Evolutionary conservation across 2,888 invertebrate genomes (phyloP).

Genomic region (Stenolophus ochropezus): DNA sequence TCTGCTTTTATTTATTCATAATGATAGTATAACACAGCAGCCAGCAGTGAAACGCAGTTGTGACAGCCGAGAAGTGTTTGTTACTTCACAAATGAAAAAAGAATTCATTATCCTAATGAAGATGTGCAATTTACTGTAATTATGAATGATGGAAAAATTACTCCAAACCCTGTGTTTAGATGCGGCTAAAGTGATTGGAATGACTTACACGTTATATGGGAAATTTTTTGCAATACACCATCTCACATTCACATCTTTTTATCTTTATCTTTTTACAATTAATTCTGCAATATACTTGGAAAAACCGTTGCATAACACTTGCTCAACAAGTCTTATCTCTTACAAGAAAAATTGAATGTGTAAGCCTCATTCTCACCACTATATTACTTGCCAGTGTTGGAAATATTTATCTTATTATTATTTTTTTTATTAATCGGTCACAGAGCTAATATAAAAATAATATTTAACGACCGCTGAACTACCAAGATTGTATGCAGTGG

Average conservation of each 20-base stretch:
- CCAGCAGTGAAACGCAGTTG: conserved; percentile 36
- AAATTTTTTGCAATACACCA: conserved; percentile 15
- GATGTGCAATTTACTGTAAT: conserved; percentile 51
- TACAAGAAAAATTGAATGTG: too few species aligned
- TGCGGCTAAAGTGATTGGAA: conserved; percentile 7
- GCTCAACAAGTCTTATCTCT: too few species aligned
- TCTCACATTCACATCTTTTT: neutral
- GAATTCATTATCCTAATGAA: conserved; percentile 52
- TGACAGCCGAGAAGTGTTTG: conserved; percentile 51
- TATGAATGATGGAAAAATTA: conserved; percentile 43
- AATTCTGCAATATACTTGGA: neutral
- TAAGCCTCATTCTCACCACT: too few species aligned
- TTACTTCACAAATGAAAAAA: conserved; percentile 48
- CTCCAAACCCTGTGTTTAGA: conserved; percentile 21
- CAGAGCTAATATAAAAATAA: too few species aligned
- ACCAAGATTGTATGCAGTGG: too few species aligned
- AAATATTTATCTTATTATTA: too few species aligned
- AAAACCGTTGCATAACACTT: neutral
- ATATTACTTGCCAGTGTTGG: too few species aligned
- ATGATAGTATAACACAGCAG: conserved; percentile 51
- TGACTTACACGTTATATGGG: neutral
- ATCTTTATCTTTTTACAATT: neutral
- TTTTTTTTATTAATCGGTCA: too few species aligned
- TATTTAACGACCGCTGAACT: too few species aligned
- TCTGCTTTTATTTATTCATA: conserved; percentile 54